phyloP scores from a whole-genome alignment of 2,113 vertebrate species.

The Pyrgilauda ruficollis region DNA sequence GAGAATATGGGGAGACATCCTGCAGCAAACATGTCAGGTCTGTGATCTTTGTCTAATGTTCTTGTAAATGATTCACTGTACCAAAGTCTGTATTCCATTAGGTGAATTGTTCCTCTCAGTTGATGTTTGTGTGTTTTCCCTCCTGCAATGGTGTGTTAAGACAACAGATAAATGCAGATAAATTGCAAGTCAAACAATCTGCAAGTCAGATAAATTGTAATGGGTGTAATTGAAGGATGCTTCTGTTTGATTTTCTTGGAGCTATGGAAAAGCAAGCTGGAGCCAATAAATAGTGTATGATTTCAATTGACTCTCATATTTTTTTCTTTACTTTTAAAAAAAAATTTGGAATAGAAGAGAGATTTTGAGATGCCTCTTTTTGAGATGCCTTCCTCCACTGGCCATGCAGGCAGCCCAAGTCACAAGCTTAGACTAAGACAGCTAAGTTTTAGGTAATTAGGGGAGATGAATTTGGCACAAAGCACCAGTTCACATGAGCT shows the following conservation, averaged over 20 bases:
- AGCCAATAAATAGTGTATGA: neutral
- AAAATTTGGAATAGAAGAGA: neutral
- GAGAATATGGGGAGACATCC: neutral
- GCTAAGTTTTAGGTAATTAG: neutral
- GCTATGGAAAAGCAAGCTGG: neutral
- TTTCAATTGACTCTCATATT: neutral
- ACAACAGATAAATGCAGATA: neutral
- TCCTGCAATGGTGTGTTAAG: neutral
- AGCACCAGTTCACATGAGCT: neutral
- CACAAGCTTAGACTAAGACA: neutral
- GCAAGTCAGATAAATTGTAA: neutral
- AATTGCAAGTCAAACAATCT: neutral
- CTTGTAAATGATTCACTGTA: neutral
- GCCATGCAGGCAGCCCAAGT: neutral
- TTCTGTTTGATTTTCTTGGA: neutral
- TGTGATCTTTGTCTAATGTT: neutral
- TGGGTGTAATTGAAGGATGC: neutral
- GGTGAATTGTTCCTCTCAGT: neutral
- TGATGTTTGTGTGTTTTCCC: neutral
- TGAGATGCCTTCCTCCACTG: neutral
- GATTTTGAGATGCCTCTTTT: neutral
- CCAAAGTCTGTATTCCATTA: neutral
- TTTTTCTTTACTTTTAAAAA: neutral
- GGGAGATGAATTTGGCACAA: neutral
- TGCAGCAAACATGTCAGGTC: constrained; percentile 15